Percentiles rank a stretch among this genome's conserved stretches.
Evolutionary conservation across 2,888 invertebrate genomes (phyloP).

Genomic region (Hemaris fuciformis): DNA sequence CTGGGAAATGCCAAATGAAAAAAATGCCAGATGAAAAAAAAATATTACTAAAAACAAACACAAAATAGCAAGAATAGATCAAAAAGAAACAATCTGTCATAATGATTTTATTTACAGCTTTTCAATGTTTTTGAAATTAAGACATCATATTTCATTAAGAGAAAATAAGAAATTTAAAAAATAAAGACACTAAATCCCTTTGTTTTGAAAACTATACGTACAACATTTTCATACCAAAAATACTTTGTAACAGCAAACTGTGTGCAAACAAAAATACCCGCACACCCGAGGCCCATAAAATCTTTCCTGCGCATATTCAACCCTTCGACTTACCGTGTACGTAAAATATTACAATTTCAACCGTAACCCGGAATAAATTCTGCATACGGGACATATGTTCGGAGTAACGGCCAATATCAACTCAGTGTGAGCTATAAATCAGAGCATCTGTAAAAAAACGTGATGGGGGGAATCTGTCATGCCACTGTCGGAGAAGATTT

Average conservation of each 20-base stretch:
- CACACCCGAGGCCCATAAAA: neutral
- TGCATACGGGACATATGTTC: constrained; percentile 47
- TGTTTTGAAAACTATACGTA: neutral
- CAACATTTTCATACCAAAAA: neutral
- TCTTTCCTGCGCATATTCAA: neutral
- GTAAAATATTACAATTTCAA: constrained; percentile 7
- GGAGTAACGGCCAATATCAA: constrained; percentile 41
- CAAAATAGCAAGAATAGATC: too few species aligned
- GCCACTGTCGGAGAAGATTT: constrained; percentile 27
- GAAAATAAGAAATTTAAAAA: too few species aligned
- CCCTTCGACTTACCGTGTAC: neutral
- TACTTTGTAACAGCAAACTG: neutral
- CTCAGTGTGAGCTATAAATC: constrained; percentile 54
- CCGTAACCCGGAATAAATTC: constrained; percentile 1
- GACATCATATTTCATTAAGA: too few species aligned
- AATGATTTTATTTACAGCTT: too few species aligned
- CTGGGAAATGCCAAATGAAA: too few species aligned
- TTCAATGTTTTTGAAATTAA: too few species aligned
- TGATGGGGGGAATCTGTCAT: constrained; percentile 31
- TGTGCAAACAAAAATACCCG: neutral
- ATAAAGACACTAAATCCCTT: too few species aligned
- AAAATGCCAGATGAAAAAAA: too few species aligned
- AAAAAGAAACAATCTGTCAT: too few species aligned
- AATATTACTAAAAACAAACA: too few species aligned
- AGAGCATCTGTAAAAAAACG: constrained; percentile 40